phyloP scores from a whole-genome alignment of 1,140 invertebrate genomes.

The Triops cancriformis region DNA sequence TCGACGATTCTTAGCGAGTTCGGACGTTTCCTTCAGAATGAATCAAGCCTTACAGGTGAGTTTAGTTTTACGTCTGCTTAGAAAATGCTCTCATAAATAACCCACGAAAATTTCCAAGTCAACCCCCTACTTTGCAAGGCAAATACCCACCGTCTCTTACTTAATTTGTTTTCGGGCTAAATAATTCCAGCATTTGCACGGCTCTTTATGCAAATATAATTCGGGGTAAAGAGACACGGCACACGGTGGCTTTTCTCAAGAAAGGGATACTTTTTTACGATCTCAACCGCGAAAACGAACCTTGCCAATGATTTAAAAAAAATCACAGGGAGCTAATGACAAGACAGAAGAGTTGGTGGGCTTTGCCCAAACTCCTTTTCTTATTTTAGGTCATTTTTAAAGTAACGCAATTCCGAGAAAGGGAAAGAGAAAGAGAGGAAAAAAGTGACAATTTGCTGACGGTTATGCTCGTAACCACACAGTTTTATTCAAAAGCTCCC shows the following conservation, averaged over 20 bases:
- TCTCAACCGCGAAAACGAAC: neutral
- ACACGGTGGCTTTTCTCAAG: neutral
- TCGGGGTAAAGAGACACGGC: neutral
- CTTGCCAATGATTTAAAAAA: neutral
- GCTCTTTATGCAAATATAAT: neutral
- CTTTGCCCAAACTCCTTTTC: neutral
- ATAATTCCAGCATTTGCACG: neutral
- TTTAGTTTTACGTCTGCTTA: neutral
- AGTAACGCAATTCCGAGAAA: neutral
- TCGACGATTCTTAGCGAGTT: neutral
- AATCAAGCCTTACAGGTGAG: neutral
- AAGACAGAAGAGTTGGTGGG: neutral
- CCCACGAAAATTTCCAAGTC: neutral
- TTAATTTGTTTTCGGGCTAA: neutral
- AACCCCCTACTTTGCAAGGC: slow-evolving; percentile 5
- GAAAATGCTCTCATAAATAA: neutral
- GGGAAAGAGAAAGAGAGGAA: neutral
- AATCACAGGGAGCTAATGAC: neutral
- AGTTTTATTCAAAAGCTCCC: neutral
- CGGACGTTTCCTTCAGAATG: neutral
- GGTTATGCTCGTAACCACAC: neutral
- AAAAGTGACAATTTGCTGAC: neutral
- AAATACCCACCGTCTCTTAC: neutral
- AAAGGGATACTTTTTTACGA: neutral
- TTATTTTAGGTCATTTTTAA: neutral